Conservation (phyloP, 2,113 vertebrate genomes). For the Arvicanthis niloticus region DNA sequence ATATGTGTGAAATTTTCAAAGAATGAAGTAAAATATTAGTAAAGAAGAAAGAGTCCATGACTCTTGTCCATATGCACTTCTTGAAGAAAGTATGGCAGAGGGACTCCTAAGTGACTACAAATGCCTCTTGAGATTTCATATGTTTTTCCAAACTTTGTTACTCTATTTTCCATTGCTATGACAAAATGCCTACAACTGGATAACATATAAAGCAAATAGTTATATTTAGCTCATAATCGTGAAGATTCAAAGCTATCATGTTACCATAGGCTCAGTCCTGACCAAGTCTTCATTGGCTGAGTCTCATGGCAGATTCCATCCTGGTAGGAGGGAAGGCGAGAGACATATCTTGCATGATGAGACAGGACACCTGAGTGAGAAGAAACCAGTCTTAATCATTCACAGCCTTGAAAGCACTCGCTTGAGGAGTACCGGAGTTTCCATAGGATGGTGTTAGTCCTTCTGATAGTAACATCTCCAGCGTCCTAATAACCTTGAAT, state of each 20-base stretch:
- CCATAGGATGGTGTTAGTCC: not conserved
- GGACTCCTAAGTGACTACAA: not conserved
- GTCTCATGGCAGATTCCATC: not conserved
- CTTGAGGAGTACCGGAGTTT: too few species aligned
- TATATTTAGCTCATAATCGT: not conserved
- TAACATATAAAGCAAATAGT: not conserved
- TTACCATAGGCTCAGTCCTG: not conserved
- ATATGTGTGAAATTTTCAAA: not conserved
- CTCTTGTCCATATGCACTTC: not conserved
- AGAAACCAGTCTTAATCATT: not conserved
- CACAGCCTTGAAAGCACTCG: not conserved
- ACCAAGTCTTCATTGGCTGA: not conserved
- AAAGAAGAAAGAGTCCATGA: not conserved
- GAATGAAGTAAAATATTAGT: not conserved
- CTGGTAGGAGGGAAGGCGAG: not conserved
- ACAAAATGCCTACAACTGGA: not conserved
- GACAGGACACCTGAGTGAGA: not conserved
- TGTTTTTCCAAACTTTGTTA: not conserved
- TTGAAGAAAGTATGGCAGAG: constrained; percentile 19
- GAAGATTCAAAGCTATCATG: not conserved
- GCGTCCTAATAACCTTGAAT: not conserved
- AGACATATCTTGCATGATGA: not conserved
- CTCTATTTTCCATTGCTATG: not conserved
- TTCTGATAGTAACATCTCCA: not conserved
- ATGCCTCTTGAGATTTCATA: constrained; percentile 8